These are phyloP conservation scores for Andinoacara biseriatus DNA, from an alignment of 2,113 vertebrate genomes.

Conservation along the genomic window DNA sequence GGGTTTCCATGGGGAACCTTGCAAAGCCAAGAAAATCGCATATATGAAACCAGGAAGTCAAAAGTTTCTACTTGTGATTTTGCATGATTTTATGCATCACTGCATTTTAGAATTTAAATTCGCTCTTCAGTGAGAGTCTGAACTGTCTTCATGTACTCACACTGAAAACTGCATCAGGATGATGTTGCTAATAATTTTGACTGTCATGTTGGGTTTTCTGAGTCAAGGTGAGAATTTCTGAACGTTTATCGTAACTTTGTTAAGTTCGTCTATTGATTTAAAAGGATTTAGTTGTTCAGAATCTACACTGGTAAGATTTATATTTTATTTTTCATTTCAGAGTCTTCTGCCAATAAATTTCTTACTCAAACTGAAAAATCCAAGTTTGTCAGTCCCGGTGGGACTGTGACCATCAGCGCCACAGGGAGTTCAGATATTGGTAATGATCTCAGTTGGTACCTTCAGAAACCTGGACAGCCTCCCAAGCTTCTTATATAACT, in stretches of 20 bases:
- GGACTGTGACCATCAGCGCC: too few species aligned
- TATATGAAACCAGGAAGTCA: neutral
- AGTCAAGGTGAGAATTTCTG: conserved; percentile 17
- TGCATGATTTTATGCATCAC: conserved; percentile 33
- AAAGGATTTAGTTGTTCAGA: neutral
- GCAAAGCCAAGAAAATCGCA: neutral
- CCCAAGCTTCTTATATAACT: conserved; percentile 60
- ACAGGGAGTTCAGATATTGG: too few species aligned
- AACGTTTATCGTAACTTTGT: neutral
- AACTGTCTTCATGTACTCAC: conserved; percentile 12
- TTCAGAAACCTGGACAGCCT: neutral
- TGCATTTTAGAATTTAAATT: conserved; percentile 26
- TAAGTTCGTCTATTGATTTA: neutral
- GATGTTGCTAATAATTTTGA: neutral
- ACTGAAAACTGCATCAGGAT: conserved; percentile 13
- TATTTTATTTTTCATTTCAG: conserved; percentile 31
- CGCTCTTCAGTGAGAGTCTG: neutral
- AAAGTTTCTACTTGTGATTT: neutral
- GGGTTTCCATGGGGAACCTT: neutral
- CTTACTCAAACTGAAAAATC: conserved; percentile 37
- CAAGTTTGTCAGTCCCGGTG: too few species aligned
- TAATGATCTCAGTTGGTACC: too few species aligned
- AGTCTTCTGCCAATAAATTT: conserved; percentile 5
- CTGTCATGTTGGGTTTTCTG: conserved; percentile 18
- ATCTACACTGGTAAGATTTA: neutral